These are phyloP conservation scores for Plagiodera versicolora DNA, from an alignment of 2,888 invertebrate species.

Conservation along the genomic window DNA sequence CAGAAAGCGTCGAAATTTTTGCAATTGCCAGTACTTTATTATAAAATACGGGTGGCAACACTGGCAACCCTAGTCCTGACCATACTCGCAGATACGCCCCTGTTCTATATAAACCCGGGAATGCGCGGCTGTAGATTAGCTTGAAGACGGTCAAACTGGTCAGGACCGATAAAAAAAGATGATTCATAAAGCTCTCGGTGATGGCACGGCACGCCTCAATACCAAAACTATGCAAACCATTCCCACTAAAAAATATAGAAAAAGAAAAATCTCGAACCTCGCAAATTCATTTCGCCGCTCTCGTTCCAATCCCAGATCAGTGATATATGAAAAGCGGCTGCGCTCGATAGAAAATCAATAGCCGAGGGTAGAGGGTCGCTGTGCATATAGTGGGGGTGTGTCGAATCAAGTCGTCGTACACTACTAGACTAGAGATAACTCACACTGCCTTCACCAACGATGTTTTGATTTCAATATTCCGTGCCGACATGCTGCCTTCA, in stretches of 20 bases:
- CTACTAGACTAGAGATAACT: conserved; percentile 14
- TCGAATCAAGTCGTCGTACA: conserved; percentile 32
- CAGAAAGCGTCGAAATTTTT: too few relatives aligned
- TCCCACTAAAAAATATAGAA: conserved; percentile 4
- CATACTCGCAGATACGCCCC: not conserved
- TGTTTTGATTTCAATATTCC: conserved; percentile 13
- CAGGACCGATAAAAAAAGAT: conserved; percentile 1
- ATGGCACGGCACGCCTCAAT: conserved; percentile 3
- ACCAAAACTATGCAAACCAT: conserved; percentile 9
- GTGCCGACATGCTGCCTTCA: conserved; percentile 4
- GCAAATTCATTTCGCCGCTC: not conserved
- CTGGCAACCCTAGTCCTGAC: too few relatives aligned
- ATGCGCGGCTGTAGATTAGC: not conserved
- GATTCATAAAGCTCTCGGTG: conserved; percentile 8
- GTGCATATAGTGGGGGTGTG: conserved; percentile 50
- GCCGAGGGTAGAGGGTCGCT: conserved; percentile 34
- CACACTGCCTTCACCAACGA: conserved; percentile 4
- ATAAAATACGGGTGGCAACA: too few relatives aligned
- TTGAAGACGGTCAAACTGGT: not conserved
- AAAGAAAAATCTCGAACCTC: not conserved
- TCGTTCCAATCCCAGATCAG: conserved; percentile 2
- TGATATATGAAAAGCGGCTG: conserved; percentile 42
- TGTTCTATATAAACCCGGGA: not conserved
- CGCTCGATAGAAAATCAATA: conserved; percentile 51
- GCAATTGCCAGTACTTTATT: too few relatives aligned